phyloP scores from a whole-genome alignment of 2,113 vertebrate genomes.

The Hoplias malabaricus region DNA sequence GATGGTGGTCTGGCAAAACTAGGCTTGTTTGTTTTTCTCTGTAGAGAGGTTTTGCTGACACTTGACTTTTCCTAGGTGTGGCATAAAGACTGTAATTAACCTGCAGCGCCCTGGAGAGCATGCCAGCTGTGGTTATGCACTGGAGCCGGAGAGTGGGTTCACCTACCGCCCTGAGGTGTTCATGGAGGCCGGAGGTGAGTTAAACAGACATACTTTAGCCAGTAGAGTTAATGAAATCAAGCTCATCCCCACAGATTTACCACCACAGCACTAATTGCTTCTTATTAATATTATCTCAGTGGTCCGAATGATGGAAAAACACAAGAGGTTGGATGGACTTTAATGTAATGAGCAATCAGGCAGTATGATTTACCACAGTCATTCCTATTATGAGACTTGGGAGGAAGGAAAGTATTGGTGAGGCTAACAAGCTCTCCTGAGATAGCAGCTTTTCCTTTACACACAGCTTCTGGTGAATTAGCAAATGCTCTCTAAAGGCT shows the following conservation, averaged over 20 bases:
- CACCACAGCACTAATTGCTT: constrained; percentile 10
- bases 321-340: not conserved
- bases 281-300: not conserved
- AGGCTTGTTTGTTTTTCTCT: too few relatives aligned
- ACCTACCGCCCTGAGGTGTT: constrained; percentile 92
- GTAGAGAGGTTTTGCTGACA: constrained; percentile 4
- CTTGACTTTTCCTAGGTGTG: constrained; percentile 72
- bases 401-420: not conserved
- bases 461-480: constrained; percentile 22
- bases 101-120: constrained; percentile 96
- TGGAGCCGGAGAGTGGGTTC: constrained; percentile 92
- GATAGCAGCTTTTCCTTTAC: constrained; percentile 29
- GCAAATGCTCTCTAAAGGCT: constrained; percentile 5
- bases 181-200: constrained; percentile 95
- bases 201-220: constrained; percentile 22
- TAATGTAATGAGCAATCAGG: too few relatives aligned
- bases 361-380: not conserved
- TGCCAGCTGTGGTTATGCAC: constrained; percentile 89
- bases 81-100: constrained; percentile 93
- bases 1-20: too few relatives aligned
- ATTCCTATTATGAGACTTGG: not conserved
- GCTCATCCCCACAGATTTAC: constrained; percentile 21
- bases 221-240: constrained; percentile 53
- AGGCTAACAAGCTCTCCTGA: constrained; percentile 60
- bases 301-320: not conserved